Percentiles rank a stretch among this genome's conserved stretches.
phyloP scores from a whole-genome alignment of 2,113 vertebrate genomes.

The Entelurus aequoreus region DNA sequence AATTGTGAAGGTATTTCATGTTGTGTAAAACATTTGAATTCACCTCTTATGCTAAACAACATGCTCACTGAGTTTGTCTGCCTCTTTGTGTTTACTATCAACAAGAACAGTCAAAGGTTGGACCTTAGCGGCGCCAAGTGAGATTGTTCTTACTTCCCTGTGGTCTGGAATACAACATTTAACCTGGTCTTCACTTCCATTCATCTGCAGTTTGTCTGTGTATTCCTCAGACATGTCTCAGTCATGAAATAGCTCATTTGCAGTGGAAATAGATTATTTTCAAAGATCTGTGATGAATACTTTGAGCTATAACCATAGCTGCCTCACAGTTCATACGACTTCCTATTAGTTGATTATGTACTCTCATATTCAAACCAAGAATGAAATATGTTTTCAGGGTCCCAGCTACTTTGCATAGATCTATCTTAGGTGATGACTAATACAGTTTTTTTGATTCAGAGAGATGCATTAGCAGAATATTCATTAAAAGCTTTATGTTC shows the following conservation, averaged over 20 bases:
- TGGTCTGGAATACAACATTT: no score
- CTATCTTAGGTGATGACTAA: constrained; percentile 51
- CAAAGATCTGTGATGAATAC: neutral
- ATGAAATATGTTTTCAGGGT: constrained; percentile 12
- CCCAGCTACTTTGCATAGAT: constrained; percentile 14
- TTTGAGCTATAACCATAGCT: constrained; percentile 2
- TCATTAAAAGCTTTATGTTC: constrained; percentile 51
- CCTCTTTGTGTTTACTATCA: no score
- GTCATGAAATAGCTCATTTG: neutral
- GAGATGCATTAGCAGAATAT: constrained; percentile 52
- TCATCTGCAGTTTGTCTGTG: no score
- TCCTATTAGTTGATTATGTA: constrained; percentile 9
- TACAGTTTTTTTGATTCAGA: constrained; percentile 52
- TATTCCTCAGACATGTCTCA: no score
- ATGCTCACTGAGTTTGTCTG: no score
- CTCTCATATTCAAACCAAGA: constrained; percentile 4
- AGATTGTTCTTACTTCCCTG: no score
- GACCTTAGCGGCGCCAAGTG: no score
- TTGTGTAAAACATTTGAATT: no score
- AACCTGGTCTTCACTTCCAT: no score
- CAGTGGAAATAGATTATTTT: neutral
- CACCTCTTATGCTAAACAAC: no score
- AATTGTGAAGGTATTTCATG: no score
- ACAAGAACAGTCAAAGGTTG: no score
- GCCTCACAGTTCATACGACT: neutral